These are phyloP conservation scores for Leptoclinus maculatus DNA, from an alignment of 2,797 vertebrate species.

Conservation along the genomic window DNA sequence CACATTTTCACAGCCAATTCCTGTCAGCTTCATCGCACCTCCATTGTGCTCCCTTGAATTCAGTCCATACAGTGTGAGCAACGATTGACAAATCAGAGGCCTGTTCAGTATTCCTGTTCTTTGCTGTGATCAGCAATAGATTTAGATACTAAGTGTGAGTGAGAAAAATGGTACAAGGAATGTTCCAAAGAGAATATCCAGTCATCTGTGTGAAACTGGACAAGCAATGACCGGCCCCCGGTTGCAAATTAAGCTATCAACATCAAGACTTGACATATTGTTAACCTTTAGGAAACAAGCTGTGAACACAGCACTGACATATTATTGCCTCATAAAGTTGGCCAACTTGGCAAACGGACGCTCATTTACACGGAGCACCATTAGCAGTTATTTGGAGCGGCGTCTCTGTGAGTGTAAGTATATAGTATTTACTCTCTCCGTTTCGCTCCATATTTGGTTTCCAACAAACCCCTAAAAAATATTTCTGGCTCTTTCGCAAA, in stretches of 20 bases:
- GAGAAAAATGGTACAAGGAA: not conserved
- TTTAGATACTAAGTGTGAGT: not conserved
- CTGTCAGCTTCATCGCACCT: slow-evolving; percentile 59
- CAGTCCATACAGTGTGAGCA: slow-evolving; percentile 19
- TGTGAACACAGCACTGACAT: not conserved
- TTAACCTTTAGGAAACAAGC: slow-evolving; percentile 10
- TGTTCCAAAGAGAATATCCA: slow-evolving; percentile 18
- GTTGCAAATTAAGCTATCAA: slow-evolving; percentile 17
- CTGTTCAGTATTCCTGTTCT: slow-evolving; percentile 22
- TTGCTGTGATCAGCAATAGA: slow-evolving; percentile 18
- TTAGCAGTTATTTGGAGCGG: not conserved
- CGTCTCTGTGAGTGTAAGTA: not conserved
- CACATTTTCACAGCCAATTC: slow-evolving; percentile 69
- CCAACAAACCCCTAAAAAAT: not conserved
- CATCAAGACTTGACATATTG: slow-evolving; percentile 3
- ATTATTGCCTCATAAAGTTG: slow-evolving; percentile 13
- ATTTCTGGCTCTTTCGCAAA: not conserved
- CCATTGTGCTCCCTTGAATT: slow-evolving; percentile 41
- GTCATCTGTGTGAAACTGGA: slow-evolving; percentile 5
- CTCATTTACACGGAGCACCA: not conserved
- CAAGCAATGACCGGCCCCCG: not conserved
- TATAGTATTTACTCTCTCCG: not conserved
- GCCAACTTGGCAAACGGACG: not conserved
- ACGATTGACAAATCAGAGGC: not conserved
- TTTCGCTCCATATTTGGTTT: not conserved